Conservation (phyloP, 2,888 invertebrate species). For the Tachina fera region DNA sequence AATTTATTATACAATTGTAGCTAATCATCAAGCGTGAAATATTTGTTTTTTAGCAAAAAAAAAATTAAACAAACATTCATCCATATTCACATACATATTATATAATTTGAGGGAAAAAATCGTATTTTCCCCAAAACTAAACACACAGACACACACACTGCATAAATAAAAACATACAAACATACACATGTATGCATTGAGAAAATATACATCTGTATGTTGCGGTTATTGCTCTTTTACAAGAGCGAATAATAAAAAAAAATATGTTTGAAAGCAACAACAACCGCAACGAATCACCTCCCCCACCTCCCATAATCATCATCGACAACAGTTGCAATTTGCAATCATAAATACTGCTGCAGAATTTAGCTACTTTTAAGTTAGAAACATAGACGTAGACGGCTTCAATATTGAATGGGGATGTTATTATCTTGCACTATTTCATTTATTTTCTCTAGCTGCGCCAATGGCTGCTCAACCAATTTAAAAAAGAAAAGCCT, state of each 20-base stretch:
- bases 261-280: not conserved
- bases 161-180: too few species aligned
- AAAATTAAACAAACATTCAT: slow-evolving; percentile 22
- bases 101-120: slow-evolving; percentile 35
- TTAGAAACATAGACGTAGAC: not conserved
- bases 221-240: slow-evolving; percentile 61
- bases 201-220: slow-evolving; percentile 3
- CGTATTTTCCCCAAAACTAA: slow-evolving; percentile 20
- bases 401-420: not conserved
- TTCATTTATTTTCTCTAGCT: not conserved
- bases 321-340: slow-evolving; percentile 10
- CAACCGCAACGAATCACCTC: not conserved
- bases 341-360: not conserved
- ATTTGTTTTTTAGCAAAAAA: slow-evolving; percentile 25
- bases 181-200: not conserved
- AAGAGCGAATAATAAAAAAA: not conserved
- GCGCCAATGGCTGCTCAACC: not conserved
- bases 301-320: slow-evolving; percentile 4
- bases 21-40: slow-evolving; percentile 67
- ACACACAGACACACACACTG: not conserved
- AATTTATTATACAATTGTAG: slow-evolving; percentile 66
- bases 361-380: not conserved
- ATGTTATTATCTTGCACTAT: not conserved
- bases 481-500: slow-evolving; percentile 1
- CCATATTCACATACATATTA: too few species aligned